These are phyloP conservation scores for Xanthorhoe spadicearia DNA, from an alignment of 2,888 invertebrate species.

Conservation along the genomic window DNA sequence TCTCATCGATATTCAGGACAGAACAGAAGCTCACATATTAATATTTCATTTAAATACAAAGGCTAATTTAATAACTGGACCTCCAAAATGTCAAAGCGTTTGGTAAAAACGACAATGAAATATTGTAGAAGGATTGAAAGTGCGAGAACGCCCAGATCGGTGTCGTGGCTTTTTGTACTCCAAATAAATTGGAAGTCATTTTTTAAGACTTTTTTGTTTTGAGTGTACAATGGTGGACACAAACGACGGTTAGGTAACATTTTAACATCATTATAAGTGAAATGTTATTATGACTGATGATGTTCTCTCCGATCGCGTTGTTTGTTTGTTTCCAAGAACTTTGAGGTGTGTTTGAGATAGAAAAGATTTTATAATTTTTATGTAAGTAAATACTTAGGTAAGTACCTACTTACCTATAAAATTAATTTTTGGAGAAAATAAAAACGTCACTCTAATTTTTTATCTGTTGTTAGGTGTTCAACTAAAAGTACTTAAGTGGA, in stretches of 20 bases:
- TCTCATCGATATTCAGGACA: slow-evolving; percentile 24
- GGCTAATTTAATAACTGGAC: slow-evolving; percentile 84
- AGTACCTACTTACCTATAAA: no score
- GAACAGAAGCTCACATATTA: slow-evolving; percentile 69
- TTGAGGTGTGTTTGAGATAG: background rate
- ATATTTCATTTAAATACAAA: slow-evolving; percentile 84
- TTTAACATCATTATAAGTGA: slow-evolving; percentile 85
- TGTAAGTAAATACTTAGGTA: no score
- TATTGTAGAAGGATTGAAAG: slow-evolving; percentile 74
- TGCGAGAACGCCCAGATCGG: slow-evolving; percentile 66
- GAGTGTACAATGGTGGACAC: slow-evolving; percentile 83
- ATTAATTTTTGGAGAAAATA: no score
- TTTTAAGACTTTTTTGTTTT: slow-evolving; percentile 73
- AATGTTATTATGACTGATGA: slow-evolving; percentile 80
- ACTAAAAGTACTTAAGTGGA: no score
- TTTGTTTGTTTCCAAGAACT: slow-evolving; percentile 55
- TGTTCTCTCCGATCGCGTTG: slow-evolving; percentile 52
- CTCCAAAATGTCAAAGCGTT: slow-evolving; percentile 78
- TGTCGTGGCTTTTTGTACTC: slow-evolving; percentile 78
- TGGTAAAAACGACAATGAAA: slow-evolving; percentile 75
- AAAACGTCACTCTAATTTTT: no score
- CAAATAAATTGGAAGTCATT: slow-evolving; percentile 83
- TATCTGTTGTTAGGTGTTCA: no score
- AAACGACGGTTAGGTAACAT: slow-evolving; percentile 80
- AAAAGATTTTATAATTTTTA: no score